Conservation (phyloP, 1,140 invertebrate genomes). For the Atta colombica region DNA sequence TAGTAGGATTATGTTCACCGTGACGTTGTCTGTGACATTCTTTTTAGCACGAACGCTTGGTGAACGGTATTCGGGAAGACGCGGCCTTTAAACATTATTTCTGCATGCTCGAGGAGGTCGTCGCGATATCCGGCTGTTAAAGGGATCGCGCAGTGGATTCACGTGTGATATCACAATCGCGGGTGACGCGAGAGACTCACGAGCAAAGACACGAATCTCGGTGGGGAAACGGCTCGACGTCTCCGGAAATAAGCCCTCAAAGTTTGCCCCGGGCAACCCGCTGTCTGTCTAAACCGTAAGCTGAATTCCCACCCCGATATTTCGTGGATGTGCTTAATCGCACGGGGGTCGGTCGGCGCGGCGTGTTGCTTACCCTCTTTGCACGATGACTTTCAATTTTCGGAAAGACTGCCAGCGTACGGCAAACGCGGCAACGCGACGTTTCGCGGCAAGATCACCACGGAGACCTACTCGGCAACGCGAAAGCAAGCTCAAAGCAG, state of each 20-base stretch:
- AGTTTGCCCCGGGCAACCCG: slow-evolving; percentile 42
- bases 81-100: slow-evolving; percentile 75
- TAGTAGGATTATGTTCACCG: not conserved
- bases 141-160: slow-evolving; percentile 53
- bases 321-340: slow-evolving; percentile 40
- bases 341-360: not conserved
- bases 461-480: slow-evolving; percentile 61
- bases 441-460: slow-evolving; percentile 39
- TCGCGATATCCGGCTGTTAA: slow-evolving; percentile 59
- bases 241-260: slow-evolving; percentile 51
- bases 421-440: not conserved
- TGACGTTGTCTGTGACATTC: slow-evolving; percentile 16
- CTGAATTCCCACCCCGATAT: slow-evolving; percentile 1
- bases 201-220: slow-evolving; percentile 30
- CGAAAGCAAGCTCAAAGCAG: slow-evolving; percentile 68
- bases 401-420: slow-evolving; percentile 44
- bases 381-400: slow-evolving; percentile 71
- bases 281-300: slow-evolving; percentile 27
- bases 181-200: not conserved
- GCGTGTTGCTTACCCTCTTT: slow-evolving; percentile 16
- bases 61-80: slow-evolving; percentile 33
- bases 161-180: slow-evolving; percentile 17
- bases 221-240: slow-evolving; percentile 26
- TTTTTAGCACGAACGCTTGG: not conserved
- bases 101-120: slow-evolving; percentile 58